Evolutionary conservation across 2,888 invertebrate species (phyloP).

Genomic region (Drosophila fulvimacula): DNA sequence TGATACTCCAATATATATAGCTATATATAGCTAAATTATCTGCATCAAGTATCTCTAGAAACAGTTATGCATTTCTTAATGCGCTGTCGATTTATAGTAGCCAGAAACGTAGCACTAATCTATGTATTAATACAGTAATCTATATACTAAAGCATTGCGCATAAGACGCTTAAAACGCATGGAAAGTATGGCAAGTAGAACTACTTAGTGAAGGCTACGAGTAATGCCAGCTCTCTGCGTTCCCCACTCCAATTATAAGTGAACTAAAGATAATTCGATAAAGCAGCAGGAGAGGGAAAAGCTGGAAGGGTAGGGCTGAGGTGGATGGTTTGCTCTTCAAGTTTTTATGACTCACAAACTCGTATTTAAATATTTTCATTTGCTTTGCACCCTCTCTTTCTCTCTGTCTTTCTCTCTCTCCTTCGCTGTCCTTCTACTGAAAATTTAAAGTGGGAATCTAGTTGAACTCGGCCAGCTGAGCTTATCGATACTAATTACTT

Average conservation of each 20-base stretch:
- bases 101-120: no score
- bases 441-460: neutral
- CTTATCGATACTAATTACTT: conserved; percentile 4
- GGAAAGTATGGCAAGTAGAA: neutral
- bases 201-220: neutral
- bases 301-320: no score
- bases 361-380: conserved; percentile 2
- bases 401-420: neutral
- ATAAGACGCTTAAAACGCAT: neutral
- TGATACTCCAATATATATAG: no score
- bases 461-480: conserved; percentile 6
- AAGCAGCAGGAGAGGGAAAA: no score
- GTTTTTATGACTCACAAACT: neutral
- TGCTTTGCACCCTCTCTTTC: neutral
- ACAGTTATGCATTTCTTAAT: no score
- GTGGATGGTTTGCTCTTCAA: no score
- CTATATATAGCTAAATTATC: no score
- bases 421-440: neutral
- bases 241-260: neutral
- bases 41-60: no score
- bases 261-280: neutral
- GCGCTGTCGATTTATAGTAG: no score
- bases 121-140: no score
- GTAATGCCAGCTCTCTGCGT: neutral
- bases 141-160: no score